Base-by-base conservation (phyloP, 37 sponge, comb jelly and placozoan species). In the Lycopodina hypogea region DNA sequence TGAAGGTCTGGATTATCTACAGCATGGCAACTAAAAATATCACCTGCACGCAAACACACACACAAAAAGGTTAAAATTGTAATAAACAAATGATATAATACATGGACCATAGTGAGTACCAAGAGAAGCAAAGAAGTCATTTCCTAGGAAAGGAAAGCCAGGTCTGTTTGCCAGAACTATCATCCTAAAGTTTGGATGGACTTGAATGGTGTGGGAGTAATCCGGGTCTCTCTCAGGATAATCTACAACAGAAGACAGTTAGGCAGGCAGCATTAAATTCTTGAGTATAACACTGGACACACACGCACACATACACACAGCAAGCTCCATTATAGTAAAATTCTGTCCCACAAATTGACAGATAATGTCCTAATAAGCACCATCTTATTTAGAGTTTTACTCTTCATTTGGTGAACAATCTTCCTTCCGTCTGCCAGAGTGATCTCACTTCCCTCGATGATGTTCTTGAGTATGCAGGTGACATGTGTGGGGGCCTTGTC, bases 401-500 rank as follows among this genome's bases (percentile, higher is more conserved):
- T 7, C 29, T 32, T 53, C n/a, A 17, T n/a, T 4, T 24, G 56
- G 6, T 90, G 84, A 18, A 96, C 86, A 29, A 96, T 84, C 59
- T 76, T 84, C 71, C 96, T 81, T 45, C 96, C 96, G 82, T 96
- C 96, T 23, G 91, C 71, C 6, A 96, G 78, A n/a, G 86, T 87
- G 56, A 96, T 87, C 21, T 86, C 87, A 19, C 93, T 84, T 26
- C 88, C 82, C 55, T 90, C 90, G 23, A 96, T 78, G 39, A 96
- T 84, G 56, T 90, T 86, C 63, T 89, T 89, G 45, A 96, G 88
- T 23, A 92, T 83, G 62, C 88, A 86, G 18, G 96, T 91, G 29
- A 96, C 96, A 72, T 92, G 90, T 17, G 90, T 92, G 35, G 96
- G 96, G 29, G 96, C 96, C 74, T 96, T 96, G 75, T 96, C 96